Base-by-base conservation (phyloP, 2,113 vertebrate species). In the Pagrus major region DNA sequence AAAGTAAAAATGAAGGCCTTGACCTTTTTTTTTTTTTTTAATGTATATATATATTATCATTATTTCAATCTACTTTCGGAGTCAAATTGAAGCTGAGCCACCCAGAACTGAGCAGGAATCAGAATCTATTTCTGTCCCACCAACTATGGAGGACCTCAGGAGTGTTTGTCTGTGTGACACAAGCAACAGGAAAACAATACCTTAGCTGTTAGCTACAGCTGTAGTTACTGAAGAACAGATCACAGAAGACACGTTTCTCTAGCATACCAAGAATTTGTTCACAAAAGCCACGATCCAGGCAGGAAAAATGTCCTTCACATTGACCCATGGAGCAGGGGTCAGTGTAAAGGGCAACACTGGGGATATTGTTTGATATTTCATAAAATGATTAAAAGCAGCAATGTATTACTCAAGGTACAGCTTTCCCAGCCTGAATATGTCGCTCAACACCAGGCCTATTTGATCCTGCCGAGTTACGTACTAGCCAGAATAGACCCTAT, bases 101-200 rank as follows among this genome's bases (percentile, higher is more conserved):
- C 27, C 9, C 27, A 21, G 27, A 35, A 58, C 37, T 12, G 46
- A 73, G 47, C 25, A 18, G 33, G 60, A 25, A 59, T 55, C 71
- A 41, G 41, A 33, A 35, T 61, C 60, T 88, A 81, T 86, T 88
- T 81, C 27, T 80, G 81, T 78, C 23, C 59, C 29, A 15, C 23
- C 80, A 33, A 2, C 55, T 59, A 35, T 68, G 52, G 73, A 65
- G 42, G 35, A 71, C 54, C 58, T 85, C 79, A 35, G 64, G 60
- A 72, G 73, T 64, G 73, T 87, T 81, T 73, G 37, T 84, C 58
- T 83, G 71, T 61, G 75, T 58, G 71, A 76, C 86, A 76, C 69
- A 31, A 49, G 69, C 76, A 85, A 67, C 84, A 91, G 89, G 88
- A 71, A 90, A 86, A 87, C 89, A 84, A 87, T 78, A 71, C 47